Percentiles rank a stretch among this genome's conserved stretches.
phyloP scores from a whole-genome alignment of 2,113 vertebrate species.

The Pachyramphus minor region DNA sequence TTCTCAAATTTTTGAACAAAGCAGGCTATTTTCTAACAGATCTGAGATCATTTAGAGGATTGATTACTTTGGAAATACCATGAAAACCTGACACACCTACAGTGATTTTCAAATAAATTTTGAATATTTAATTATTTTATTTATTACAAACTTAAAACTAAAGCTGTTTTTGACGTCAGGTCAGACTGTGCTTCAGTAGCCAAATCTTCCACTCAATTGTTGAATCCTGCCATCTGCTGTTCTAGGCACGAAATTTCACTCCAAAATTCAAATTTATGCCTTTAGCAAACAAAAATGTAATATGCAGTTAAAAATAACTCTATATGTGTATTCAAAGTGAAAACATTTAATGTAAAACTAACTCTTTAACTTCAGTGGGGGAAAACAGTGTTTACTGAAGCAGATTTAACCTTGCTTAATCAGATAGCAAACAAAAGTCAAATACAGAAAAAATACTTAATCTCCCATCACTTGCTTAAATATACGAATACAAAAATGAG shows the following conservation, averaged over 20 bases:
- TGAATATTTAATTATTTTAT: not conserved
- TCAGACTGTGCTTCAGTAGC: not conserved
- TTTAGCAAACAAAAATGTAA: not conserved
- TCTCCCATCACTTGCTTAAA: not conserved
- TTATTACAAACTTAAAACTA: not conserved
- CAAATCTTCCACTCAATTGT: not conserved
- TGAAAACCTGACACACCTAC: not conserved
- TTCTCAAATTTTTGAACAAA: not conserved
- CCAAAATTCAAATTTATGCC: not conserved
- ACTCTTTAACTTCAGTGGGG: not conserved
- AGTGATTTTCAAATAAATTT: not conserved
- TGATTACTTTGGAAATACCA: not conserved
- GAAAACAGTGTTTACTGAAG: not conserved
- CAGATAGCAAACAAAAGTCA: not conserved
- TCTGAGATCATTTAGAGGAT: not conserved
- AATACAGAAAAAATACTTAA: not conserved
- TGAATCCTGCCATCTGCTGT: constrained; percentile 60
- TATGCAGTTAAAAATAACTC: not conserved
- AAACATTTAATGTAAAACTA: not conserved
- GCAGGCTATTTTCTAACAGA: not conserved
- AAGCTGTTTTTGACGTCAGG: not conserved
- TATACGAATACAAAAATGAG: not conserved
- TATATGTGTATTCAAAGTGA: not conserved
- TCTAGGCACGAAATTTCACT: not conserved
- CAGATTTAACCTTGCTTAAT: not conserved